Base-by-base conservation (phyloP, 1,140 invertebrate genomes). In the Calliopsis andreniformis region DNA sequence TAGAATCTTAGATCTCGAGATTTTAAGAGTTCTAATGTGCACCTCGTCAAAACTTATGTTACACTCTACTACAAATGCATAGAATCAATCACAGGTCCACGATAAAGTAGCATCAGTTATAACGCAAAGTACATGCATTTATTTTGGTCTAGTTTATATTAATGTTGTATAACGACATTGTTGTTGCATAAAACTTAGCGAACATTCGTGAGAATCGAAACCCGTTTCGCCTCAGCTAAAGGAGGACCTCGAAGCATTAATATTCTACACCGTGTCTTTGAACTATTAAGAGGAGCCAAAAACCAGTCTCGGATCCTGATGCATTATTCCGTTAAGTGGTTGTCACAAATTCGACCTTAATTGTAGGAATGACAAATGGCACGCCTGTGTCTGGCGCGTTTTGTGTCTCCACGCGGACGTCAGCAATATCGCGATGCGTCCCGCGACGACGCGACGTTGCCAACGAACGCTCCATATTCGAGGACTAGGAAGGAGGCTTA, bases 331-430 rank as follows among this genome's bases (percentile, higher is more conserved):
- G 82, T 86, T 89, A 88, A 90, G 87, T 88, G 88, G 87, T 87
- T 89, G 87, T 89, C 88, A 86, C 86, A 86, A 88, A 86, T 88
- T 88, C 84, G 87, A 89, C 87, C 87, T 85, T 89, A 90, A 90
- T 90, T 89, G 88, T 87, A 62, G 43, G 78, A 71, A 84, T 86
- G 87, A 90, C 82, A 87, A 89, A 88, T 88, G 87, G 83, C 81
- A 76, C 69, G 77, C 81, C 64, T 81, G 80, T 61, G 80, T 78
- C 78, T 71, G 76, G 73, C 67, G 47, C 82, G 84, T 84, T 86
- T 82, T 82, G 80, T 69, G 85, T 83, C 75, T 78, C n/a, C n/a
- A 63, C 78, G 76, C 70, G 73, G 78, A 80, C 77, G 80, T 85
- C 83, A 85, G 64, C 75, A 64, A 58, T 75, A 69, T 82, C 61